Conservation (phyloP, 2,113 vertebrate species). For the Clarias magur region DNA sequence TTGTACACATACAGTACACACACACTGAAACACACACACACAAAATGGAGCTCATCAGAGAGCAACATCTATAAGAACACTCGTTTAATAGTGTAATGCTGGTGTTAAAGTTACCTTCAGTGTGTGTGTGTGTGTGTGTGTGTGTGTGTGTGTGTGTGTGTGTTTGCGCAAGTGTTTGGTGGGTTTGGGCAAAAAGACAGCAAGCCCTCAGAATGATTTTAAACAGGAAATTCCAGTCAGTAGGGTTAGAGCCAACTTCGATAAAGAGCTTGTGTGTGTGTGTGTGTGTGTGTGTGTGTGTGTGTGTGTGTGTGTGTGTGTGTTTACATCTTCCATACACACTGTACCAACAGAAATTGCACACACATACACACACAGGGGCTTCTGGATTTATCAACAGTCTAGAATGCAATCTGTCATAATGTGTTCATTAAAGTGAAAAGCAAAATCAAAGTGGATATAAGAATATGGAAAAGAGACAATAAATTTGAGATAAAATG, state of each 20-base stretch:
- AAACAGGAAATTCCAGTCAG: conserved; percentile 80
- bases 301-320: conserved; percentile 18
- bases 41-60: background rate
- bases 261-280: conserved; percentile 68
- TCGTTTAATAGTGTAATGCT: background rate
- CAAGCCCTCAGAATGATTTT: conserved; percentile 74
- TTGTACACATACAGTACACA: background rate
- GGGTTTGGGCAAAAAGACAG: conserved; percentile 61
- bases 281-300: conserved; percentile 19
- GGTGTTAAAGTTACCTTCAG: too few species aligned
- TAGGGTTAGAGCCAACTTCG: conserved; percentile 67
- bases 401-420: conserved; percentile 34
- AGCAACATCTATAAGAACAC: background rate
- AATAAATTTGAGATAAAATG: background rate
- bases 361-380: conserved; percentile 24
- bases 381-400: conserved; percentile 24
- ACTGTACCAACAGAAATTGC: background rate
- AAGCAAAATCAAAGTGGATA: conserved; percentile 1
- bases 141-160: background rate
- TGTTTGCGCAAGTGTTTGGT: conserved; percentile 1
- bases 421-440: conserved; percentile 29
- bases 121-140: background rate
- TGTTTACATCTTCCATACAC: background rate
- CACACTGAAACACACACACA: background rate
- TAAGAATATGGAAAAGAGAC: conserved; percentile 7